A percentile compares a stretch with the other conserved stretches of the same genome.
phyloP scores from a whole-genome alignment of 2,113 vertebrate species.

The Fregata magnificens region DNA sequence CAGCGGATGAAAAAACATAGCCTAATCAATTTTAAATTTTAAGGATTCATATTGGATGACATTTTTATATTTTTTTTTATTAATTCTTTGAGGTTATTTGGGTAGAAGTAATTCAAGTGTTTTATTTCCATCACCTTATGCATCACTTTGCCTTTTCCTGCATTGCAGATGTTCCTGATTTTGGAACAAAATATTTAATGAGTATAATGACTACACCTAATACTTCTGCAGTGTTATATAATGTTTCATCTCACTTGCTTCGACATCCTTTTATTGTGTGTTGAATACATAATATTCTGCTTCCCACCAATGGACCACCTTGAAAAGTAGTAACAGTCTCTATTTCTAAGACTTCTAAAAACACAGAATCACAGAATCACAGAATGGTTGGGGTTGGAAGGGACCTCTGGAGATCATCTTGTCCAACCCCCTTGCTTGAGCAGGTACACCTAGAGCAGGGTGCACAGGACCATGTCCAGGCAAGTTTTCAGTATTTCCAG shows the following conservation, averaged over 20 bases:
- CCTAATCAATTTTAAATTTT: not conserved
- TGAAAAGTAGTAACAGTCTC: not conserved
- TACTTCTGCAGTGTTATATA: not conserved
- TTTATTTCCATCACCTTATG: not conserved
- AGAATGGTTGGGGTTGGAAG: too few relatives aligned
- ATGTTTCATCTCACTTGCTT: not conserved
- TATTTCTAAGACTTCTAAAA: not conserved
- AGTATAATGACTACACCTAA: not conserved
- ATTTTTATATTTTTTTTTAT: not conserved
- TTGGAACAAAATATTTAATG: not conserved
- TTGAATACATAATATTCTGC: not conserved
- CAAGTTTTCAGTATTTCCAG: too few relatives aligned
- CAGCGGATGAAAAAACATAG: not conserved
- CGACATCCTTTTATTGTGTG: not conserved
- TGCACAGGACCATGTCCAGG: too few relatives aligned
- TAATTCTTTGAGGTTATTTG: not conserved
- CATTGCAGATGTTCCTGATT: not conserved
- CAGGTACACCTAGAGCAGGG: too few relatives aligned
- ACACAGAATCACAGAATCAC: too few relatives aligned
- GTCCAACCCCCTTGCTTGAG: too few relatives aligned
- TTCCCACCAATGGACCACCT: not conserved
- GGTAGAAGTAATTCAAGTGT: not conserved
- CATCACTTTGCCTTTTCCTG: not conserved
- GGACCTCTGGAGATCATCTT: too few relatives aligned
- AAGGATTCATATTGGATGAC: accelerated